Percentiles rank a stretch among this genome's conserved stretches.
phyloP scores from a whole-genome alignment of 2,113 vertebrate species.

The Hyperopisus bebe region DNA sequence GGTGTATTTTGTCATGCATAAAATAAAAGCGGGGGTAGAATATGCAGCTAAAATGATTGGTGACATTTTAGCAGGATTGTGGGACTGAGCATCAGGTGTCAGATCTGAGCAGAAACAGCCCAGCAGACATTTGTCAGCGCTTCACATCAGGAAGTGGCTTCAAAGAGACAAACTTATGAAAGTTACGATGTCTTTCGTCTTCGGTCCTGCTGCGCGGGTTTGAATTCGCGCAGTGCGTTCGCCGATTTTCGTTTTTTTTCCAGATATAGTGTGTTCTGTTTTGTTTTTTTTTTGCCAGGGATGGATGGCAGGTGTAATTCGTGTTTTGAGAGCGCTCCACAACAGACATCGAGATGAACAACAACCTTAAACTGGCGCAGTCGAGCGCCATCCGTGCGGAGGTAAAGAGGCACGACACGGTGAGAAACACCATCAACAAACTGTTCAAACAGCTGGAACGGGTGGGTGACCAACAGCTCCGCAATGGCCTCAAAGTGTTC shows the following conservation, averaged over 20 bases:
- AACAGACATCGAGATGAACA: constrained; percentile 58
- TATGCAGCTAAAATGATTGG: neutral
- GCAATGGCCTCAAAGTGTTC: constrained; percentile 55
- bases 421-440: constrained; percentile 56
- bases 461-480: constrained; percentile 60
- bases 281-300: constrained; percentile 17
- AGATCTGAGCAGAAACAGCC: constrained; percentile 31
- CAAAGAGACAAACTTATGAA: constrained; percentile 55
- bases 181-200: constrained; percentile 38
- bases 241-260: constrained; percentile 1
- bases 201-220: constrained; percentile 27
- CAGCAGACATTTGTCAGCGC: constrained; percentile 16
- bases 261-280: neutral
- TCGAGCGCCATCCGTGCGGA: constrained; percentile 68
- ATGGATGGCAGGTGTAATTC: constrained; percentile 49
- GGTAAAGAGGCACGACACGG: constrained; percentile 60
- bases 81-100: constrained; percentile 29
- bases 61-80: neutral
- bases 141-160: constrained; percentile 63
- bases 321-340: constrained; percentile 31
- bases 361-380: constrained; percentile 51
- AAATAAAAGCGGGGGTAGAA: neutral
- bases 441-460: constrained; percentile 61
- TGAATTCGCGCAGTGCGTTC: neutral
- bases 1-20: neutral